A percentile compares a stretch with the other conserved stretches of the same genome.
Conservation (phyloP, 1,140 invertebrate species). For the Bicyclus anynana region DNA sequence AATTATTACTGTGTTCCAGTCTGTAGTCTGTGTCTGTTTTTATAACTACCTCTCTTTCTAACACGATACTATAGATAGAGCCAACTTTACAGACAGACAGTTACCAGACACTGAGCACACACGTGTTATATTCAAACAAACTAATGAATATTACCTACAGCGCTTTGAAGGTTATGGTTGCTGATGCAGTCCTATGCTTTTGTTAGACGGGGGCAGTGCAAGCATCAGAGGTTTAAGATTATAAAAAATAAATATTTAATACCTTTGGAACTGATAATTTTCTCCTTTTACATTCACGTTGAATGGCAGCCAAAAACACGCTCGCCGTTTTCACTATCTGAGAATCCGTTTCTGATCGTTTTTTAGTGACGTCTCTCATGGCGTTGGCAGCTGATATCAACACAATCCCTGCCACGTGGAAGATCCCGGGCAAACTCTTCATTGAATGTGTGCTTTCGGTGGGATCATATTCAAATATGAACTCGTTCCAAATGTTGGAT, state of each 20-base stretch:
- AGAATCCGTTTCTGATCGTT: constrained; percentile 31
- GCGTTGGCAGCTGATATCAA: constrained; percentile 79
- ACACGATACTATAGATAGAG: too few relatives aligned
- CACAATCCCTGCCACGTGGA: constrained; percentile 78
- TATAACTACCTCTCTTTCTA: too few relatives aligned
- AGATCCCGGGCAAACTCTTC: constrained; percentile 79
- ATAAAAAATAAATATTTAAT: neutral
- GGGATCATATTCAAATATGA: constrained; percentile 87
- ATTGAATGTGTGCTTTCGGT: constrained; percentile 82
- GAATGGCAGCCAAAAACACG: constrained; percentile 53
- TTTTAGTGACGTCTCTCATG: constrained; percentile 78
- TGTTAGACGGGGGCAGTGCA: too few relatives aligned
- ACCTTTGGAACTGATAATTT: constrained; percentile 69
- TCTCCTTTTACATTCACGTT: constrained; percentile 67
- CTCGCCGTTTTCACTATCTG: constrained; percentile 42
- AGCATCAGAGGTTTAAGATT: too few relatives aligned
- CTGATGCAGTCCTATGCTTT: too few relatives aligned
- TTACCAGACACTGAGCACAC: too few relatives aligned
- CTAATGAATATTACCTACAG: too few relatives aligned
- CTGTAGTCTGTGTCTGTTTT: too few relatives aligned
- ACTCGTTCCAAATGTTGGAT: constrained; percentile 88
- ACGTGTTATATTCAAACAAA: too few relatives aligned
- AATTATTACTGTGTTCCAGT: too few relatives aligned
- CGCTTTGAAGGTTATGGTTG: too few relatives aligned
- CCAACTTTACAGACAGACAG: too few relatives aligned